A percentile compares a stretch with the other conserved stretches of the same genome.
Conservation (phyloP, 2,113 vertebrate genomes). For the Coptodon bakossiorum region DNA sequence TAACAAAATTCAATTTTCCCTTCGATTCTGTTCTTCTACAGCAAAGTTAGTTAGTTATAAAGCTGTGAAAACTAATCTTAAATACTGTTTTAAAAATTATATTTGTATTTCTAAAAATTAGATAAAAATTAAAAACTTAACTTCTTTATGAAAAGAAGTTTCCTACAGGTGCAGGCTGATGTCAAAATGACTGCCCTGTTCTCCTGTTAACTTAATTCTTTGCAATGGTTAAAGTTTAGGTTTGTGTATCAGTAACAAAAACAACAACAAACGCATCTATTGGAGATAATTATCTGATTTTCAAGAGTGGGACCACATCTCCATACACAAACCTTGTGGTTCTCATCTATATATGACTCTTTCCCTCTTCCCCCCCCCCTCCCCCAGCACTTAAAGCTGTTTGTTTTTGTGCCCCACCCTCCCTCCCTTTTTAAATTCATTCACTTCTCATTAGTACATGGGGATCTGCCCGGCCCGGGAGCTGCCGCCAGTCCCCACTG, state of each 20-base stretch:
- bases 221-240: background rate
- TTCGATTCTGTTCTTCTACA: background rate
- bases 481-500: background rate
- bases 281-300: background rate
- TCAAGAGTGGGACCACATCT: background rate
- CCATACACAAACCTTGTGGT: background rate
- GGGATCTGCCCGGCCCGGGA: background rate
- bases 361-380: background rate
- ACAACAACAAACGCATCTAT: background rate
- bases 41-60: background rate
- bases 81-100: accelerated
- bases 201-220: background rate
- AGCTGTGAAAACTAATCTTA: accelerated
- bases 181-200: background rate
- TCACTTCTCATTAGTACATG: background rate
- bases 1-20: background rate
- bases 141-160: background rate
- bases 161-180: accelerated
- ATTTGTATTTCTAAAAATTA: background rate
- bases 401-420: background rate
- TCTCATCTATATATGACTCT: background rate
- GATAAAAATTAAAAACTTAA: background rate
- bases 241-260: background rate
- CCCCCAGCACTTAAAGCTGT: background rate
- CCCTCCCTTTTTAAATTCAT: background rate